A percentile compares a stretch with the other conserved stretches of the same genome.
Evolutionary conservation across 2,113 vertebrate species (phyloP).

Genomic region (Salvelinus sp.): DNA sequence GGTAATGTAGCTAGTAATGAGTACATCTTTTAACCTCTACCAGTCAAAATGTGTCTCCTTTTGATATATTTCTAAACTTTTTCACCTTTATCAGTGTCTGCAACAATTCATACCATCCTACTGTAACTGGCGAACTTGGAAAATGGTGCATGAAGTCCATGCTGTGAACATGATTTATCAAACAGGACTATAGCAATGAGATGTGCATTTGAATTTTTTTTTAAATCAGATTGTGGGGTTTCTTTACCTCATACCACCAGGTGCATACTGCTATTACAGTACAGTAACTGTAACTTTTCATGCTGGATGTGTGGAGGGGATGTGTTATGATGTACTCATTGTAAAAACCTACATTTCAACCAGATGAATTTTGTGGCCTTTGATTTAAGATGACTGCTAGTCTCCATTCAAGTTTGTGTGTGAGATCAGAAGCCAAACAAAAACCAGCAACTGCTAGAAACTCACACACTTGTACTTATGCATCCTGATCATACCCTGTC

Average conservation of each 20-base stretch:
- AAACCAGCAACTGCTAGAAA: background rate
- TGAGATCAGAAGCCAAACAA: background rate
- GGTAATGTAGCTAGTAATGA: conserved; percentile 16
- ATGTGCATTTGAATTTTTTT: background rate
- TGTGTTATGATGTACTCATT: background rate
- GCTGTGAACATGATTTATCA: background rate
- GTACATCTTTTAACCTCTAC: conserved; percentile 25
- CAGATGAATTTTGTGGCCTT: conserved; percentile 49
- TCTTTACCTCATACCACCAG: background rate
- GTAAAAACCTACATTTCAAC: background rate
- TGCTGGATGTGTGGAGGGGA: background rate
- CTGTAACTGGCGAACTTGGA: background rate
- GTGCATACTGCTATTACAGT: background rate
- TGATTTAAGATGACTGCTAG: conserved; percentile 57
- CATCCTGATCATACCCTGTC: background rate
- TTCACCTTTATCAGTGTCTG: conserved; percentile 31
- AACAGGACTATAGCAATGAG: background rate
- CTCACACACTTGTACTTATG: background rate
- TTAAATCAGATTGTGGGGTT: background rate
- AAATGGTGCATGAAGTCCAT: background rate
- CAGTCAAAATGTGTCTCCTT: conserved; percentile 32
- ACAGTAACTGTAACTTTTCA: background rate
- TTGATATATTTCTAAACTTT: conserved; percentile 53
- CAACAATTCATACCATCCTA: conserved; percentile 27
- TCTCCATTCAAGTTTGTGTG: background rate